Conservation (phyloP, 1,140 invertebrate species). For the Neodiprion pinetum region DNA sequence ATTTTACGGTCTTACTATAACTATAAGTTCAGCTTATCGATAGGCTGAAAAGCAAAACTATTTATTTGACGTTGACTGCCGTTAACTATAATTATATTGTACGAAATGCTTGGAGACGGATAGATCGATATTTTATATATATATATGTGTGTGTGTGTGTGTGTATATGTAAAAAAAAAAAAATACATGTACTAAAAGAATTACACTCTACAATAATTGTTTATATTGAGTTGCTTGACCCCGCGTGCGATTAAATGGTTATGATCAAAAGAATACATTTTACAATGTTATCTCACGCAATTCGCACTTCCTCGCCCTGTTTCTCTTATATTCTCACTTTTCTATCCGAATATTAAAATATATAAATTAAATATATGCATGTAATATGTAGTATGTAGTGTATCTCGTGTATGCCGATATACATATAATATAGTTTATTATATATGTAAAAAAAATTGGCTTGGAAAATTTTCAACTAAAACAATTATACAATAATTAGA, state of each 20-base stretch:
- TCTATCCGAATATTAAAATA: slow-evolving; percentile 20
- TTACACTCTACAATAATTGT: neutral
- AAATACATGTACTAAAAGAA: neutral
- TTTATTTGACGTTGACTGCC: neutral
- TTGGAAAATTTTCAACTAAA: slow-evolving; percentile 22
- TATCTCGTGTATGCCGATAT: neutral
- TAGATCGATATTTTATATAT: slow-evolving; percentile 37
- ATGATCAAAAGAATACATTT: neutral
- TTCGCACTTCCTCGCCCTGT: neutral
- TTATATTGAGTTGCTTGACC: neutral
- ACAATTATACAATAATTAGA: slow-evolving; percentile 19
- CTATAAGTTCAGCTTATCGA: slow-evolving; percentile 5
- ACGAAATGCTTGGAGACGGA: neutral
- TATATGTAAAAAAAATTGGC: slow-evolving; percentile 42
- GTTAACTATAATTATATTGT: neutral
- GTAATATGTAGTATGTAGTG: slow-evolving; percentile 10
- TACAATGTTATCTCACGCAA: neutral
- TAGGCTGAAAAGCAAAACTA: neutral
- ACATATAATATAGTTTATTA: neutral
- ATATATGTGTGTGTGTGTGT: slow-evolving; percentile 1
- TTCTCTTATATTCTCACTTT: neutral
- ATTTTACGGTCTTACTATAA: slow-evolving; percentile 22
- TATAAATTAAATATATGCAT: slow-evolving; percentile 24
- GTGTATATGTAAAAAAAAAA: neutral
- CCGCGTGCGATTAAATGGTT: neutral